Conservation (phyloP, 2,888 invertebrate genomes). For the Clistopyga incitator region DNA sequence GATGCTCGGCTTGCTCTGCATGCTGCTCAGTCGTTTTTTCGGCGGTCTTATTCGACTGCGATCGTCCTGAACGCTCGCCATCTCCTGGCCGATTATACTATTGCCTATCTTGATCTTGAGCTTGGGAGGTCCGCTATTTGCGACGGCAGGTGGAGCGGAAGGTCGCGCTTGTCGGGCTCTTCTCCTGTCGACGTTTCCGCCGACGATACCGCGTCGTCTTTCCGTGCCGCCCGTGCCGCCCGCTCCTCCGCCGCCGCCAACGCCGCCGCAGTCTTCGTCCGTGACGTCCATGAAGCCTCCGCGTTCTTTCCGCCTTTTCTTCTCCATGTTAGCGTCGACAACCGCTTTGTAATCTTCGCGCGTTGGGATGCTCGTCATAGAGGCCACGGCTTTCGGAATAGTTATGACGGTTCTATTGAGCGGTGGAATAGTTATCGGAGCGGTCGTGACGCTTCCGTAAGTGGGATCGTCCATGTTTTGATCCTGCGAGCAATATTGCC, state of each 20-base stretch:
- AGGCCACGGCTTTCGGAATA: constrained; percentile 95
- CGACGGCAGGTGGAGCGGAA: constrained; percentile 78
- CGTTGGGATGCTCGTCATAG: constrained; percentile 94
- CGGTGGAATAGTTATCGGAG: constrained; percentile 87
- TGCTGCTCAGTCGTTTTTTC: constrained; percentile 90
- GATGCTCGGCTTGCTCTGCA: constrained; percentile 87
- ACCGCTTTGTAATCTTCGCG: constrained; percentile 92
- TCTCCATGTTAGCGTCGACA: constrained; percentile 87
- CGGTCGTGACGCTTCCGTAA: constrained; percentile 85
- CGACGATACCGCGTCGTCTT: constrained; percentile 78
- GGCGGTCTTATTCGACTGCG: constrained; percentile 87
- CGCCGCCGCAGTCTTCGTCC: constrained; percentile 76
- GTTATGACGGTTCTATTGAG: constrained; percentile 90
- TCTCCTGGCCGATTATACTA: constrained; percentile 85
- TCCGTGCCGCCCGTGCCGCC: constrained; percentile 77
- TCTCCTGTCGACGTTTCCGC: constrained; percentile 80
- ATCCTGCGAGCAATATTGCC: constrained; percentile 92
- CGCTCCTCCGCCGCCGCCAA: background rate
- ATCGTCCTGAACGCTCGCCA: constrained; percentile 82
- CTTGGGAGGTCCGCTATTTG: constrained; percentile 86
- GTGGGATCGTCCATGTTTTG: constrained; percentile 93
- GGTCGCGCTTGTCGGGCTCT: constrained; percentile 80
- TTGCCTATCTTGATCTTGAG: constrained; percentile 92
- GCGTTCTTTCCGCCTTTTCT: constrained; percentile 88
- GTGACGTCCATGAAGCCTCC: constrained; percentile 74